phyloP scores from a whole-genome alignment of 2,797 vertebrate genomes.

The Phoebastria nigripes region DNA sequence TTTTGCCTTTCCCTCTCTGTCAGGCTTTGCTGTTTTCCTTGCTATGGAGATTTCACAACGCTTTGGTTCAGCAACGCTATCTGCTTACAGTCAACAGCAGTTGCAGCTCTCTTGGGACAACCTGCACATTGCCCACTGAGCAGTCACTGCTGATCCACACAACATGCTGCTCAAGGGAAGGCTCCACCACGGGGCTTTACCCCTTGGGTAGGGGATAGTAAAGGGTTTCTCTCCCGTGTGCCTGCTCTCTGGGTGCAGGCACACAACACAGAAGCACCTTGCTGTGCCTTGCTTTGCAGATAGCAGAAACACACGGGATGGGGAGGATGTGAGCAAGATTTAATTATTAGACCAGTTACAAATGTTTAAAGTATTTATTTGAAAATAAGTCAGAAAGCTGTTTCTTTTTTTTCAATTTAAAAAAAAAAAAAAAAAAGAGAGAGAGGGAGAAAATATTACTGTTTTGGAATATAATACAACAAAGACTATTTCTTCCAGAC shows the following conservation, averaged over 20 bases:
- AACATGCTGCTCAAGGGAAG: neutral
- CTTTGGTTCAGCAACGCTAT: neutral
- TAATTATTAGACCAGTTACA: neutral
- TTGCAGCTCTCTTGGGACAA: neutral
- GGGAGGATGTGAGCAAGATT: neutral
- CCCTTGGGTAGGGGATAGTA: neutral
- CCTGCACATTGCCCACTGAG: accelerated
- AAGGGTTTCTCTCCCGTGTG: neutral
- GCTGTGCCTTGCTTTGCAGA: neutral
- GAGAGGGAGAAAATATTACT: neutral
- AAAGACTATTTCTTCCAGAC: neutral
- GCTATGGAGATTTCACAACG: neutral
- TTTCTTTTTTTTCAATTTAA: neutral
- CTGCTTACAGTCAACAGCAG: neutral
- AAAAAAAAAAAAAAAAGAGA: too few species aligned
- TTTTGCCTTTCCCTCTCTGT: neutral
- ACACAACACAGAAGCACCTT: neutral
- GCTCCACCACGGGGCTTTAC: neutral
- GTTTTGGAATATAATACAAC: neutral
- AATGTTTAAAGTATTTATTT: neutral
- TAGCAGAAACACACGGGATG: neutral
- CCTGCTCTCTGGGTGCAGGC: neutral
- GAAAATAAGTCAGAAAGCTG: neutral
- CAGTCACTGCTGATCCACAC: neutral
- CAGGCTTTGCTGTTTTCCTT: neutral